Evolutionary conservation across 2,888 invertebrate genomes (phyloP).

Genomic region (Magallana nippona): DNA sequence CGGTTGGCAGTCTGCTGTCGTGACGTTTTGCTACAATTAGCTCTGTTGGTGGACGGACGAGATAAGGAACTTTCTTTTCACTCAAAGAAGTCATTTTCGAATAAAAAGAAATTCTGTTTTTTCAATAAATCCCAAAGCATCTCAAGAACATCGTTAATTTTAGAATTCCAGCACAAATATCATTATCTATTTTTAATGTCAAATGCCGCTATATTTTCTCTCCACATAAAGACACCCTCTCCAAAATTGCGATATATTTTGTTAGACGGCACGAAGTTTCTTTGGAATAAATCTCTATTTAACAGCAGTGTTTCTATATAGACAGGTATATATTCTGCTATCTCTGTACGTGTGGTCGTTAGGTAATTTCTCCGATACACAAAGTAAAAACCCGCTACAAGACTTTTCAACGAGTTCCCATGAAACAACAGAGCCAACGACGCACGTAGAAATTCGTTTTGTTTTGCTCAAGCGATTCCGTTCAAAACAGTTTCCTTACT

Average conservation of each 20-base stretch:
- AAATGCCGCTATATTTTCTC: no score
- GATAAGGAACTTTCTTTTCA: background rate
- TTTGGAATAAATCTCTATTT: background rate
- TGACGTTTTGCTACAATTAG: background rate
- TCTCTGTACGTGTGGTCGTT: slow-evolving; percentile 23
- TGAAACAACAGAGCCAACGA: background rate
- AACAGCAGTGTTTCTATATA: background rate
- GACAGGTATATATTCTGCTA: background rate
- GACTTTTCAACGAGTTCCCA: background rate
- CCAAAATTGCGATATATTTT: no score
- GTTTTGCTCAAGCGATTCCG: no score
- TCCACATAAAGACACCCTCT: no score
- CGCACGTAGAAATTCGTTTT: no score
- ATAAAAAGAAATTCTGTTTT: no score
- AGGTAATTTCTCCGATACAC: slow-evolving; percentile 11
- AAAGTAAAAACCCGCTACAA: background rate
- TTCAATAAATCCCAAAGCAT: background rate
- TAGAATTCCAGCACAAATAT: no score
- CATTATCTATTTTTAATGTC: no score
- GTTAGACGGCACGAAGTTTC: no score
- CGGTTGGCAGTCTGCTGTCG: background rate
- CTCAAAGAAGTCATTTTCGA: background rate
- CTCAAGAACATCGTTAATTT: no score
- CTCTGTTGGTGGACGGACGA: background rate
- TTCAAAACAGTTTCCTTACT: background rate